Conservation (phyloP, 2,113 vertebrate genomes). For the Cinclus cinclus region DNA sequence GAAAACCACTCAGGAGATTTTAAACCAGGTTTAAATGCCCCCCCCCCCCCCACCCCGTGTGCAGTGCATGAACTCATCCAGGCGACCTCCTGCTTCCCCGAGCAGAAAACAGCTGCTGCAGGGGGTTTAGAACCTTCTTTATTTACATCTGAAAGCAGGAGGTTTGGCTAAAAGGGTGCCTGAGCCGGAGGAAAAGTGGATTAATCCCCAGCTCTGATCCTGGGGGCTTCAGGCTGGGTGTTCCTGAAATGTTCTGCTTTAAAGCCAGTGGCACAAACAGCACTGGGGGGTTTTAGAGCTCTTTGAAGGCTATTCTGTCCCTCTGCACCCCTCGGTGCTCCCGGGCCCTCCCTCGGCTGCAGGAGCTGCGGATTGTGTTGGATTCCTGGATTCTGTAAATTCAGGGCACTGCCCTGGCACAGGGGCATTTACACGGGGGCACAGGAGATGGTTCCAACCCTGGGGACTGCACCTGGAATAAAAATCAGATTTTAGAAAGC, state of each 20-base stretch:
- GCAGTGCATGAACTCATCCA: neutral
- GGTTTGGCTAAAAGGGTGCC: neutral
- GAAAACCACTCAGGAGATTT: neutral
- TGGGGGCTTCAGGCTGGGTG: accelerated
- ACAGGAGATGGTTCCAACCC: neutral
- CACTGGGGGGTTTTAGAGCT: accelerated
- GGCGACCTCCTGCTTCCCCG: neutral
- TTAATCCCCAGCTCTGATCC: neutral
- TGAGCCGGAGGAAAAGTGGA: neutral
- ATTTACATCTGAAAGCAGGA: neutral
- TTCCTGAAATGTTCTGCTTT: accelerated
- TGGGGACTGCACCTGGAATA: neutral
- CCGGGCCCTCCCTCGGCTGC: neutral
- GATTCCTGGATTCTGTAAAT: neutral
- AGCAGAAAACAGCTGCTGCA: neutral
- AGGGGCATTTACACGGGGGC: neutral
- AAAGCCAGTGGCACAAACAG: accelerated
- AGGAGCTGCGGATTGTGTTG: neutral
- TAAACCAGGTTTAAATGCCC: neutral
- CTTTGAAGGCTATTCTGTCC: neutral
- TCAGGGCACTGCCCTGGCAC: neutral
- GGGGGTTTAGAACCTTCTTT: neutral
- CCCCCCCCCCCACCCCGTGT: too few species aligned
- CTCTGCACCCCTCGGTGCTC: neutral
- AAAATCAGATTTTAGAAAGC: neutral